A percentile compares a stretch with the other conserved stretches of the same genome.
Evolutionary conservation across 2,797 vertebrate species (phyloP).

Genomic region (Parauchenoglanis punctatus): DNA sequence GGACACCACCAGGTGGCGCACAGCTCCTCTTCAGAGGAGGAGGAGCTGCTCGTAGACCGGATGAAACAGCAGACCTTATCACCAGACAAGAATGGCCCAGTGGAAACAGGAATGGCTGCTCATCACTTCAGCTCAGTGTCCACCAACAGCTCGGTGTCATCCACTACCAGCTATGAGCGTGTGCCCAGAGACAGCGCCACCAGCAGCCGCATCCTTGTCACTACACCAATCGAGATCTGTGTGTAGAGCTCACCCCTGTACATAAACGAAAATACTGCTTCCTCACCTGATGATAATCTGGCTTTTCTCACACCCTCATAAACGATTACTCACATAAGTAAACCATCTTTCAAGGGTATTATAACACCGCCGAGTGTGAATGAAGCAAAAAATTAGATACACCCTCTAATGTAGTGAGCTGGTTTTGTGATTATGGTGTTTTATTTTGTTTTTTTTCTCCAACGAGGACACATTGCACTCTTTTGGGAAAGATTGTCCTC

Average conservation of each 20-base stretch:
- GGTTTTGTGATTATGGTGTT: slow-evolving; percentile 1
- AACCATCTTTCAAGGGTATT: slow-evolving; percentile 15
- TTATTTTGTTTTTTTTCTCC: not conserved
- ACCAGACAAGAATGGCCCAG: slow-evolving; percentile 59
- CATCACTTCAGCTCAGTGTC: slow-evolving; percentile 78
- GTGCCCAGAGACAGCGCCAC: slow-evolving; percentile 75
- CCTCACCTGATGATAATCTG: slow-evolving; percentile 26
- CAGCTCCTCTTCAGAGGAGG: slow-evolving; percentile 55
- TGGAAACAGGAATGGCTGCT: slow-evolving; percentile 64
- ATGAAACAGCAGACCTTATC: slow-evolving; percentile 84
- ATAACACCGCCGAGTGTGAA: slow-evolving; percentile 10
- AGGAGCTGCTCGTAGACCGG: slow-evolving; percentile 77
- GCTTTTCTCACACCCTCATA: slow-evolving; percentile 59
- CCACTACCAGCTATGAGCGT: slow-evolving; percentile 82
- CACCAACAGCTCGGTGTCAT: slow-evolving; percentile 80
- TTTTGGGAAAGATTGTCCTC: slow-evolving; percentile 23
- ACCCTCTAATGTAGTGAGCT: not conserved
- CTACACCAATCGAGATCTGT: slow-evolving; percentile 84
- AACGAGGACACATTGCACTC: slow-evolving; percentile 18
- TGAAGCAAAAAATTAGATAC: slow-evolving; percentile 35
- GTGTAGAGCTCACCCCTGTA: slow-evolving; percentile 34
- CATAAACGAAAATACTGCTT: not conserved
- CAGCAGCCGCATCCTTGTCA: slow-evolving; percentile 76
- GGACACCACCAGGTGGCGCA: slow-evolving; percentile 35
- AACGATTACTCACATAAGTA: slow-evolving; percentile 16